Evolutionary conservation across 2,113 vertebrate genomes (phyloP), one percentile per base, ranked within the genome.

Genomic region (Enhydra lutris): DNA sequence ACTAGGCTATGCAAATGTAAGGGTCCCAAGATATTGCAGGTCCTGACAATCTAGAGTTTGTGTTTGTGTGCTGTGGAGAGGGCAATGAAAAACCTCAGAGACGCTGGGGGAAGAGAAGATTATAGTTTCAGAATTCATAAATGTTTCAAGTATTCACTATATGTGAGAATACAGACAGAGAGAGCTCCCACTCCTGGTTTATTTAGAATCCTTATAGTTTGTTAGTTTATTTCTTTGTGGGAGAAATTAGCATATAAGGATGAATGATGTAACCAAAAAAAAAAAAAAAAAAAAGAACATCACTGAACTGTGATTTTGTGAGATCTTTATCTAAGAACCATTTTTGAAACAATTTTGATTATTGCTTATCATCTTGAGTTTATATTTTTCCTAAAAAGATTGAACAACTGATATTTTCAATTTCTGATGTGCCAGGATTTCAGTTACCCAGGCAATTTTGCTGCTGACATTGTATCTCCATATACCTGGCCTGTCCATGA

Each of bases 401-500:
- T 42, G 5, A 67, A 90, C 10, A 88, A 39, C 8, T 71, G 24
- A 36, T 82, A 47, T 45, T 91, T 95, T 93, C 31, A 6, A 6
- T 90, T 74, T 63, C 45, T 63, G 26, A 42, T 20, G 13, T 57
- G 15, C 39, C 20, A 82, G 67, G 18, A 50, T 52, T 96, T 81
- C 31, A 73, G 21, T 47, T 18, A 94, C 47, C 36, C 36, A 80
- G 69, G 85, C 4, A 50, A 84, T 50, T 84, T 92, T 73, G 84
- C 31, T 47, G 42, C 47, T 50, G 47, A 95, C 81, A 92, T 9
- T 67, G 26, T 78, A 20, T 59, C 34, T 95, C 55, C 34, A 34
- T 29, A 79, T 2, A 93, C 82, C 47, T 93, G 81, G 20, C n/a
- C 57, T 86, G 7, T 42, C 29, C 73, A 82, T 96, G 83, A 95